These are phyloP conservation scores for Rhabdophis nuchalis DNA, from an alignment of 2,797 vertebrate genomes.

Conservation along the genomic window DNA sequence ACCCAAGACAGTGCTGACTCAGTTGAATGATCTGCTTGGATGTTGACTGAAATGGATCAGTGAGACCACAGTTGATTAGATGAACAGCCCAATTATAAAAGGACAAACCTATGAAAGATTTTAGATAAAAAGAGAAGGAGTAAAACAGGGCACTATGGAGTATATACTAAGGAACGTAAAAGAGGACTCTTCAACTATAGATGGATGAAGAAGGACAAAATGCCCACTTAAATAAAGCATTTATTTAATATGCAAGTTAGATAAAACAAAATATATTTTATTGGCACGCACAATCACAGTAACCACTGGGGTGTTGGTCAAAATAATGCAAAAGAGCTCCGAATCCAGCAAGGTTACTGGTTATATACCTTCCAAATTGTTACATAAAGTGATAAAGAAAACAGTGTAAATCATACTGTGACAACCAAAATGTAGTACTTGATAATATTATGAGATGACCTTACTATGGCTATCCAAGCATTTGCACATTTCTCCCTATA, in stretches of 20 bases:
- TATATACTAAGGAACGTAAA: background rate
- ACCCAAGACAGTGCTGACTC: background rate
- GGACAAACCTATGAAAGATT: background rate
- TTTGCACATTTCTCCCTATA: background rate
- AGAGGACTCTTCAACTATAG: background rate
- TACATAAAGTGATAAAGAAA: background rate
- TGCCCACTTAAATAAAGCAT: background rate
- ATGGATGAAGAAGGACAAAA: background rate
- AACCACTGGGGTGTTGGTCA: background rate
- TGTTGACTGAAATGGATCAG: background rate
- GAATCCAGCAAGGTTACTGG: background rate
- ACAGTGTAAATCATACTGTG: background rate
- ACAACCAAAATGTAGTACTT: background rate
- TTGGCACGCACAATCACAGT: background rate
- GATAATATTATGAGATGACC: background rate
- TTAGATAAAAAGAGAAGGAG: background rate
- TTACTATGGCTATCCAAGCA: background rate
- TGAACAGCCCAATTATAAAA: background rate
- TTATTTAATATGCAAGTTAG: background rate
- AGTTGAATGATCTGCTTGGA: background rate
- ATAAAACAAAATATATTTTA: background rate
- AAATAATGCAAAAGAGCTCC: background rate
- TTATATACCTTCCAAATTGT: background rate
- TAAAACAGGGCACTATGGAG: background rate
- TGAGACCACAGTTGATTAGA: background rate